These are phyloP conservation scores for Sesia bembeciformis DNA, from an alignment of 2,888 invertebrate species.

Conservation along the genomic window DNA sequence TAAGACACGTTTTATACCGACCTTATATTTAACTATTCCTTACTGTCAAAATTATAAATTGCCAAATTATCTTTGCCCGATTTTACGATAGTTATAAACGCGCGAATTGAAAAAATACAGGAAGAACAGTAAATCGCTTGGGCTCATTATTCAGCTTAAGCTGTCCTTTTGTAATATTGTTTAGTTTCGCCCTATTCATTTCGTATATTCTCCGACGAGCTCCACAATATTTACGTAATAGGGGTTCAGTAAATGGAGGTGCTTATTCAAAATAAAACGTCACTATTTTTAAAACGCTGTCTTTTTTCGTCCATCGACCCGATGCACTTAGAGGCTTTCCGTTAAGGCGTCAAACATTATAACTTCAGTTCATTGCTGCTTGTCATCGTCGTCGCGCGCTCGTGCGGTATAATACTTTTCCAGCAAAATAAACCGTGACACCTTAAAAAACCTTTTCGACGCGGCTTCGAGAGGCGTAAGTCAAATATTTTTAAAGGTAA, in stretches of 20 bases:
- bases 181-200: no score
- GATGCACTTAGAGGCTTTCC: constrained; percentile 52
- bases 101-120: no score
- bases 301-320: constrained; percentile 25
- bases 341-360: constrained; percentile 39
- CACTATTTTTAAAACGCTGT: constrained; percentile 10
- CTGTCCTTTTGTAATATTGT: no score
- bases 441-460: constrained; percentile 26
- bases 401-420: constrained; percentile 22
- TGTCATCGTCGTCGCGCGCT: constrained; percentile 39
- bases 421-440: constrained; percentile 33
- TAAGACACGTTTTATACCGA: neutral
- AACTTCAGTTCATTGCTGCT: constrained; percentile 44
- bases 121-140: no score
- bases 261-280: neutral
- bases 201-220: no score
- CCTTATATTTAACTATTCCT: no score
- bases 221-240: neutral
- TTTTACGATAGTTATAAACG: no score
- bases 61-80: no score
- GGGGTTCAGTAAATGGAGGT: neutral
- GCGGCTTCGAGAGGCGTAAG: constrained; percentile 31
- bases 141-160: no score
- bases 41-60: no score
- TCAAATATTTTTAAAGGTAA: constrained; percentile 59